phyloP scores from a whole-genome alignment of 2,888 invertebrate species.

The Hirudinaria manillensis region DNA sequence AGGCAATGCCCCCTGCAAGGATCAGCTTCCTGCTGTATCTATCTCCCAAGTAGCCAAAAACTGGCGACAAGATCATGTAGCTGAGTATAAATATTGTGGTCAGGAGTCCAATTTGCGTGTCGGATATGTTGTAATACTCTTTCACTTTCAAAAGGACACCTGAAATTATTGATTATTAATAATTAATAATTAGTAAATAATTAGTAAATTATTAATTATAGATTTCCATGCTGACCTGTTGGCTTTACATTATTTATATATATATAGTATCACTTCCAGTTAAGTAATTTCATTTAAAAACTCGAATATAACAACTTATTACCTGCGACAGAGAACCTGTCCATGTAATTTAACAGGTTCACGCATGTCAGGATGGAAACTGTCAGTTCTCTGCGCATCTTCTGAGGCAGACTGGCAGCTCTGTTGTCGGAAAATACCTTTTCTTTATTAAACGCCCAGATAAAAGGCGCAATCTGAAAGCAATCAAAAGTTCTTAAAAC shows the following conservation, averaged over 20 bases:
- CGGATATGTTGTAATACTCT: constrained; percentile 36
- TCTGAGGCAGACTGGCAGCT: too few species aligned
- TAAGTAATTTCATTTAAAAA: too few species aligned
- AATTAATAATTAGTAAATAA: too few species aligned
- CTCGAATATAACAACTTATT: too few species aligned
- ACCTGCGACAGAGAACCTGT: constrained; percentile 40
- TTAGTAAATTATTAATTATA: too few species aligned
- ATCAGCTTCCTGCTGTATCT: constrained; percentile 81
- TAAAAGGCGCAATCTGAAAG: too few species aligned
- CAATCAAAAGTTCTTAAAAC: too few species aligned
- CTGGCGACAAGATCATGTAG: constrained; percentile 94
- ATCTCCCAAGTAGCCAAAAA: constrained; percentile 96
- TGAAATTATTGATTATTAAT: constrained; percentile 22
- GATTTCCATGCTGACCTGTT: too few species aligned
- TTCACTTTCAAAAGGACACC: constrained; percentile 38
- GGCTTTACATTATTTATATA: too few species aligned
- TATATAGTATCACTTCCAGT: too few species aligned
- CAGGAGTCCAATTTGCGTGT: constrained; percentile 74
- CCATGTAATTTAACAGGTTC: constrained; percentile 75
- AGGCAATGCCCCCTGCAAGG: constrained; percentile 81
- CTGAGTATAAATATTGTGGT: constrained; percentile 90
- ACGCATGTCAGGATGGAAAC: constrained; percentile 71
- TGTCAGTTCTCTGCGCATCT: not conserved
- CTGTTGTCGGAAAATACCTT: too few species aligned
- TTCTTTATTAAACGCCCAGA: too few species aligned